phyloP scores from a whole-genome alignment of 1,140 invertebrate species.

The Sycophaga agraensis region DNA sequence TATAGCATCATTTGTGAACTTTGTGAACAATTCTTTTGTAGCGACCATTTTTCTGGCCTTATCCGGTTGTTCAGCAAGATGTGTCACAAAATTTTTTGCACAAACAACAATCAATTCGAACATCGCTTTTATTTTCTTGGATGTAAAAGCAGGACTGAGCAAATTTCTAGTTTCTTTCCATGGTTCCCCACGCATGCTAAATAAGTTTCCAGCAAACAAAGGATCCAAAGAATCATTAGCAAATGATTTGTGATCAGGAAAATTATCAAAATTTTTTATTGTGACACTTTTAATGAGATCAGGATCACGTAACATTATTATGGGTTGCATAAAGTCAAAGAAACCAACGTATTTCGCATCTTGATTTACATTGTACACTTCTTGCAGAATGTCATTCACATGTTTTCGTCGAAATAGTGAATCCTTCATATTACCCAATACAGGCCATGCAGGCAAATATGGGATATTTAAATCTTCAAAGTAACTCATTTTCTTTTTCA shows the following conservation, averaged over 20 bases:
- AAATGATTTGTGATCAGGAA: slow-evolving; percentile 61
- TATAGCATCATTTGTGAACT: slow-evolving; percentile 50
- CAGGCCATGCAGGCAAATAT: slow-evolving; percentile 26
- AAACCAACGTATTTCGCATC: slow-evolving; percentile 52
- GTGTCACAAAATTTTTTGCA: slow-evolving; percentile 28
- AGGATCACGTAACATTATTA: slow-evolving; percentile 62
- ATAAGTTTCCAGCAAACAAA: slow-evolving; percentile 58
- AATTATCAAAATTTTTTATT: slow-evolving; percentile 67
- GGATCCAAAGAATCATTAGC: slow-evolving; percentile 55
- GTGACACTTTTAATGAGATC: slow-evolving; percentile 61
- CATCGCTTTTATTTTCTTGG: slow-evolving; percentile 50
- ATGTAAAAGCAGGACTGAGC: slow-evolving; percentile 52
- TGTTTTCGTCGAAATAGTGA: slow-evolving; percentile 17
- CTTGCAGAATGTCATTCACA: slow-evolving; percentile 19
- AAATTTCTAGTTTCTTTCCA: slow-evolving; percentile 52
- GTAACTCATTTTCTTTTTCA: neutral
- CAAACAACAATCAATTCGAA: slow-evolving; percentile 44
- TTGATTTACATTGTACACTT: slow-evolving; percentile 29
- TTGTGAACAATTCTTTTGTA: slow-evolving; percentile 41
- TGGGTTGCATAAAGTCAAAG: slow-evolving; percentile 58
- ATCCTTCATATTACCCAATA: slow-evolving; percentile 33
- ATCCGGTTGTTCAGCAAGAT: slow-evolving; percentile 1
- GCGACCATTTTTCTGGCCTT: slow-evolving; percentile 12
- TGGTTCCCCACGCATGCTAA: slow-evolving; percentile 51
- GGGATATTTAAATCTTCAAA: neutral